Evolutionary conservation across 2,888 invertebrate genomes (phyloP).

Genomic region (Rhagium mordax): DNA sequence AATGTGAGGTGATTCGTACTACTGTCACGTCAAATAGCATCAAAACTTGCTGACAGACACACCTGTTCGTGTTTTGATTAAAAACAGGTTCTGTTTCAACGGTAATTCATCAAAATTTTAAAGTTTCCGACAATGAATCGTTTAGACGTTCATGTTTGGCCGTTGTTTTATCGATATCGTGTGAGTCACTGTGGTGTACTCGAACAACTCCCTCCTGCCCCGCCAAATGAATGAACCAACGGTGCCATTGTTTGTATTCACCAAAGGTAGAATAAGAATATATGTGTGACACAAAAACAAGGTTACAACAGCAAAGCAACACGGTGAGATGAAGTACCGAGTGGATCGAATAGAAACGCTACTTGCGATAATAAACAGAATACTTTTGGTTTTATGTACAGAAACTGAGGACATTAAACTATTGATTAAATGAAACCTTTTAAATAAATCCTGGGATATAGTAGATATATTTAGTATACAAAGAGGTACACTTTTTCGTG

Average conservation of each 20-base stretch:
- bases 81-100: background rate
- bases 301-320: slow-evolving; percentile 12
- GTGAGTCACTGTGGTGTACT: slow-evolving; percentile 16
- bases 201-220: slow-evolving; percentile 3
- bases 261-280: background rate
- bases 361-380: too few relatives aligned
- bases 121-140: background rate
- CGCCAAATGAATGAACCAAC: slow-evolving; percentile 14
- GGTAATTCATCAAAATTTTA: slow-evolving; percentile 11
- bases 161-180: slow-evolving; percentile 22
- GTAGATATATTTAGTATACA: too few relatives aligned
- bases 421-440: too few relatives aligned
- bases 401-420: too few relatives aligned
- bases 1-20: background rate
- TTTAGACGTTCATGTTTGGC: background rate
- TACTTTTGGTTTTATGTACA: too few relatives aligned
- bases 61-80: slow-evolving; percentile 5
- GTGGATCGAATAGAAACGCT: background rate
- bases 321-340: slow-evolving; percentile 3
- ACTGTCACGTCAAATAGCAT: background rate
- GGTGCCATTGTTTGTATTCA: slow-evolving; percentile 15
- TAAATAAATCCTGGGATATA: too few relatives aligned
- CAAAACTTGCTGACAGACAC: slow-evolving; percentile 1
- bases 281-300: slow-evolving; percentile 11
- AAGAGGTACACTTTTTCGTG: too few relatives aligned